phyloP scores from a whole-genome alignment of 2,888 invertebrate genomes.

The Chymomyza procnemis region DNA sequence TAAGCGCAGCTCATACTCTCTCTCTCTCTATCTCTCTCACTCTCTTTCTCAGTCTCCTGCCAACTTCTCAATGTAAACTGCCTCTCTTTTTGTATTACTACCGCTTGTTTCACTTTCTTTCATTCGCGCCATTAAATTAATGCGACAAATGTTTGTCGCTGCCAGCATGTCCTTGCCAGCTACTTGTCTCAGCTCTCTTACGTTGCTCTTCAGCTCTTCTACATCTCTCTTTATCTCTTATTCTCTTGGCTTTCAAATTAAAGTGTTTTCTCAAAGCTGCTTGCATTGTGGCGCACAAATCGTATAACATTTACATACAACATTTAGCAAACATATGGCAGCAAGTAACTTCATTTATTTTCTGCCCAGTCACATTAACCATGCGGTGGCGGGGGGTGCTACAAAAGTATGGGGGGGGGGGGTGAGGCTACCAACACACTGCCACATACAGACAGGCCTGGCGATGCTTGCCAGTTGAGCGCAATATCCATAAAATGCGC shows the following conservation, averaged over 20 bases:
- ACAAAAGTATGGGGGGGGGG: not conserved
- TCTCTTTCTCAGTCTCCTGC: not conserved
- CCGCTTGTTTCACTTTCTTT: constrained; percentile 51
- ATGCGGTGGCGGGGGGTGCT: not conserved
- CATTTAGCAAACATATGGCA: constrained; percentile 66
- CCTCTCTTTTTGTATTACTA: not conserved
- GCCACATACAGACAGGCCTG: not conserved
- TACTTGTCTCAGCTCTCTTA: not conserved
- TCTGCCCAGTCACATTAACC: constrained; percentile 1
- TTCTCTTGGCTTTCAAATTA: constrained; percentile 41
- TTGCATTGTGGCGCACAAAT: constrained; percentile 15
- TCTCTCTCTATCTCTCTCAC: too few relatives aligned
- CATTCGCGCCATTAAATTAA: constrained; percentile 60
- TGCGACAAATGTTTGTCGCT: constrained; percentile 35
- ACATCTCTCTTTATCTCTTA: too few relatives aligned
- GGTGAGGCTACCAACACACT: not conserved
- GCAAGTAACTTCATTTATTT: constrained; percentile 69
- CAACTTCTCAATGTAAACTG: constrained; percentile 2
- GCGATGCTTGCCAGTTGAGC: constrained; percentile 16
- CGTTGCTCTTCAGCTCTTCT: not conserved
- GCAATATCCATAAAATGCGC: constrained; percentile 73
- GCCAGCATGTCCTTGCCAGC: constrained; percentile 13
- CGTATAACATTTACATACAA: constrained; percentile 66
- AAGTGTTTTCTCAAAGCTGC: constrained; percentile 53
- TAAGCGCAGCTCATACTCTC: not conserved